Conservation (phyloP, 2,113 vertebrate genomes). For the Neolamprologus kungweensis region DNA sequence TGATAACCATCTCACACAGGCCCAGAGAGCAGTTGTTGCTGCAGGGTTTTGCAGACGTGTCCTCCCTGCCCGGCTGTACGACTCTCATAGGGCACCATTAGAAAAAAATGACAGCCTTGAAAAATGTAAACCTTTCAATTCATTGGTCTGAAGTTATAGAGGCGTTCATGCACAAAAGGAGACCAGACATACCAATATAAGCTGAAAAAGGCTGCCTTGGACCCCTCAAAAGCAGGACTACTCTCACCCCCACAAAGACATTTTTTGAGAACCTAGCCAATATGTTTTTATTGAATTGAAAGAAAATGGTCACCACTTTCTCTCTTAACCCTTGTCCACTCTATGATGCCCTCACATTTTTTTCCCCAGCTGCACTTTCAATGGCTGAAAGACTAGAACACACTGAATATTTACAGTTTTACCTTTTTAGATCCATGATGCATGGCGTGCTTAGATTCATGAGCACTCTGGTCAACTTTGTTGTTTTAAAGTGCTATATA, state of each 20-base stretch:
- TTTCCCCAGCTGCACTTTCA: neutral
- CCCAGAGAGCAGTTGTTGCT: neutral
- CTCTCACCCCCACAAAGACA: neutral
- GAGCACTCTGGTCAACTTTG: neutral
- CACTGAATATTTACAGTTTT: neutral
- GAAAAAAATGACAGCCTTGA: neutral
- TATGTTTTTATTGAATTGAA: neutral
- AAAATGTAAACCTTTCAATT: neutral
- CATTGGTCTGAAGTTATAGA: neutral
- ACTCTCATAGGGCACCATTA: neutral
- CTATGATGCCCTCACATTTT: neutral
- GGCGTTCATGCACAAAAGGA: fast-evolving
- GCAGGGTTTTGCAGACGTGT: neutral
- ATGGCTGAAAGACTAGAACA: neutral
- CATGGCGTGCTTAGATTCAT: neutral
- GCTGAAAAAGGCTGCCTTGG: neutral
- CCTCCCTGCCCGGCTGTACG: fast-evolving
- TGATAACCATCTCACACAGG: neutral
- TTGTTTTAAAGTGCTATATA: neutral
- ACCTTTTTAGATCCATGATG: neutral
- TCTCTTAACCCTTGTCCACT: neutral
- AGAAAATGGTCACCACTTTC: neutral
- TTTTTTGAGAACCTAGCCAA: neutral
- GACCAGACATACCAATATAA: neutral
- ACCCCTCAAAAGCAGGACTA: neutral